Evolutionary conservation across 2,888 invertebrate species (phyloP).

Genomic region (Clepsis dumicolana): DNA sequence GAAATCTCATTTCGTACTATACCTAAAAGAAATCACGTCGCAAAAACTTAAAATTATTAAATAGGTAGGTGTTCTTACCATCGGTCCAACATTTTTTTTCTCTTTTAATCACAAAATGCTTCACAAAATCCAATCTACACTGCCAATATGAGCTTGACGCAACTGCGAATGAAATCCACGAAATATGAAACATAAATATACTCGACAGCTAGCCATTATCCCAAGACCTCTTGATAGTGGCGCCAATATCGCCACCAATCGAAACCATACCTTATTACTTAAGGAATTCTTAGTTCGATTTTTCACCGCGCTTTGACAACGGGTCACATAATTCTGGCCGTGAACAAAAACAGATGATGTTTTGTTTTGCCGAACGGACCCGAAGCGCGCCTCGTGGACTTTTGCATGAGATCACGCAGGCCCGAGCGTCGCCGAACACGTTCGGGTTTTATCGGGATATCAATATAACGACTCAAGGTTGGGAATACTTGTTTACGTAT

Average conservation of each 20-base stretch:
- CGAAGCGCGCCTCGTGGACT: constrained; percentile 13
- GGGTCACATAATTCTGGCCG: background rate
- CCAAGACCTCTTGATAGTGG: constrained; percentile 7
- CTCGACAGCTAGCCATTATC: background rate
- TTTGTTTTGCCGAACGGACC: constrained; percentile 6
- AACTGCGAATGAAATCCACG: background rate
- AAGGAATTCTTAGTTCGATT: background rate
- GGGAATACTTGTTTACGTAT: background rate
- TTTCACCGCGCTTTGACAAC: constrained; percentile 13
- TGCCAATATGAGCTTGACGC: background rate
- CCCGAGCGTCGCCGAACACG: background rate
- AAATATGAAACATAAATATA: constrained; percentile 13
- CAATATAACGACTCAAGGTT: constrained; percentile 7
- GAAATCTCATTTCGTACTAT: background rate
- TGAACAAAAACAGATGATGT: constrained; percentile 31
- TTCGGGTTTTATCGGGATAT: constrained; percentile 19
- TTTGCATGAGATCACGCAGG: constrained; percentile 30
- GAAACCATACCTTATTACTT: constrained; percentile 12
- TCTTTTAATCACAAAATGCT: background rate
- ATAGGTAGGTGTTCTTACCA: background rate
- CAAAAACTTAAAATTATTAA: background rate
- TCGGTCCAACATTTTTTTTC: background rate
- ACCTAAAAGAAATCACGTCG: background rate
- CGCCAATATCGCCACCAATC: constrained; percentile 3
- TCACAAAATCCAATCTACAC: background rate